These are phyloP conservation scores for Eulemur mongoz DNA, from an alignment of 2,797 vertebrate species.

Conservation along the genomic window DNA sequence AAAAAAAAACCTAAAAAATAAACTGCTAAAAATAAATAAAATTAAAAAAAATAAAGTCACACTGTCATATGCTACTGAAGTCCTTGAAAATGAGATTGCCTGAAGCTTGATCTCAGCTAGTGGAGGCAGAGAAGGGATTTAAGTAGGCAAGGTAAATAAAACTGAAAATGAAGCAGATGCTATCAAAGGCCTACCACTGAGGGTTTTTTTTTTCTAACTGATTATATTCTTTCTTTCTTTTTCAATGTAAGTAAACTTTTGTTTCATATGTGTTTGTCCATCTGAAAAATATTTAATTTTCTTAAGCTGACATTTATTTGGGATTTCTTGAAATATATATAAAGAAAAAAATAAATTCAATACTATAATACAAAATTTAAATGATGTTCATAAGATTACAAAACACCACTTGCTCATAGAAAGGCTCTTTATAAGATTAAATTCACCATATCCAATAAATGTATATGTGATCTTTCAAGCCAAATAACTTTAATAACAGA, in stretches of 20 bases:
- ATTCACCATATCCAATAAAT: slow-evolving; percentile 15
- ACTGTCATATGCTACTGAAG: neutral
- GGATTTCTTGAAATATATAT: neutral
- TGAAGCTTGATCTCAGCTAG: neutral
- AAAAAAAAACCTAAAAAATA: neutral
- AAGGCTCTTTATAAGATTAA: slow-evolving; percentile 29
- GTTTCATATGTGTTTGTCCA: neutral
- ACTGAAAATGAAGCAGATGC: neutral
- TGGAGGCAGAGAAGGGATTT: neutral
- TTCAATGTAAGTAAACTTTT: neutral
- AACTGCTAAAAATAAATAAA: neutral
- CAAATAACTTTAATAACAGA: slow-evolving; percentile 23
- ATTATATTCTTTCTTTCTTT: neutral
- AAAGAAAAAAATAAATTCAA: neutral
- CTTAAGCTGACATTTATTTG: neutral
- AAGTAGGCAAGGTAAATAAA: neutral
- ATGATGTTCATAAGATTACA: neutral
- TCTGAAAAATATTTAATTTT: neutral
- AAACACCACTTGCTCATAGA: neutral
- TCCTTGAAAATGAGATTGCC: neutral
- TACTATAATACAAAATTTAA: neutral
- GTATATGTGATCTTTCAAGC: slow-evolving; percentile 6
- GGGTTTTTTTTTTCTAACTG: neutral
- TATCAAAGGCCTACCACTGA: neutral
- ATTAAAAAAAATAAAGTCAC: neutral